Evolutionary conservation across 2,797 vertebrate species (phyloP).

Genomic region (Crax fasciolata): DNA sequence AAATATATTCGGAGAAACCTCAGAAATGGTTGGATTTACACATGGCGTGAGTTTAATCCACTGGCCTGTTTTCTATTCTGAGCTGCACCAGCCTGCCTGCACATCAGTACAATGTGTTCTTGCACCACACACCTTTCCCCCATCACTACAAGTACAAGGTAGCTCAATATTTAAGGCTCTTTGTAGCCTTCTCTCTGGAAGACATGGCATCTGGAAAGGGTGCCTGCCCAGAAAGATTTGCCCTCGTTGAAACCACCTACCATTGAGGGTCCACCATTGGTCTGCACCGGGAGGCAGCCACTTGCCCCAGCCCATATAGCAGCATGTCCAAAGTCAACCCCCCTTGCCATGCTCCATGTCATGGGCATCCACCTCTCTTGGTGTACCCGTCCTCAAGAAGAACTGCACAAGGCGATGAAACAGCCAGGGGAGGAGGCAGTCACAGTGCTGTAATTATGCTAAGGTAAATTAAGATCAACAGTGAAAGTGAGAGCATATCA

Average conservation of each 20-base stretch:
- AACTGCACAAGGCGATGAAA: neutral
- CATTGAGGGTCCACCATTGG: neutral
- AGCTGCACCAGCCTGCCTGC: neutral
- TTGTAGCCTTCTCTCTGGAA: neutral
- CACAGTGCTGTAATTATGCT: neutral
- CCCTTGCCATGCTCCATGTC: neutral
- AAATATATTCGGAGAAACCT: constrained; percentile 3
- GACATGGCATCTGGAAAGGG: neutral
- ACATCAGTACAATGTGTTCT: neutral
- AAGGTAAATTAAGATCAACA: neutral
- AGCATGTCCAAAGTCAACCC: neutral
- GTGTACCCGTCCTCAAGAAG: neutral
- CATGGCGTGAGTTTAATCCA: neutral
- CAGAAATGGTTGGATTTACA: neutral
- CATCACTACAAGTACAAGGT: neutral
- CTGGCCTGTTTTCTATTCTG: neutral
- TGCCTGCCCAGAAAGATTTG: neutral
- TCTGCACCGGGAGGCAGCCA: neutral
- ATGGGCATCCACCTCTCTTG: neutral
- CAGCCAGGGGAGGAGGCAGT: neutral
- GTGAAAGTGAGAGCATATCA: neutral
- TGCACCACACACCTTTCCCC: neutral
- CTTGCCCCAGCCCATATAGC: rapidly evolving
- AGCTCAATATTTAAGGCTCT: neutral
- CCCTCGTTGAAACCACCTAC: neutral